phyloP scores from a whole-genome alignment of 2,113 vertebrate species.

The Motacilla tschutschensis region DNA sequence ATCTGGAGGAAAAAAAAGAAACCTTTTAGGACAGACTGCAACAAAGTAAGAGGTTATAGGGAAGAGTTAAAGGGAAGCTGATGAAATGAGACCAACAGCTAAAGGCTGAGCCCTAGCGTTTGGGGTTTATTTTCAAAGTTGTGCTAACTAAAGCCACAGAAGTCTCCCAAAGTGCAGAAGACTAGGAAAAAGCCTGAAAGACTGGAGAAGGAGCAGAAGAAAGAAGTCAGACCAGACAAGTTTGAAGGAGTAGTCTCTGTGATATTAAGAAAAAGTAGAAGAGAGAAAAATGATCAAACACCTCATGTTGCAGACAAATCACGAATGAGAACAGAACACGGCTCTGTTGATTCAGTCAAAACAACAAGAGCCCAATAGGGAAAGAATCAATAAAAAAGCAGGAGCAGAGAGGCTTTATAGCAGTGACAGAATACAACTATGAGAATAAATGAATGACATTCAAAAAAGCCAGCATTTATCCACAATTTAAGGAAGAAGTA shows the following conservation, averaged over 20 bases:
- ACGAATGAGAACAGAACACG: not conserved
- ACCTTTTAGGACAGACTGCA: not conserved
- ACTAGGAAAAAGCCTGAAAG: not conserved
- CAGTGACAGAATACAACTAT: not conserved
- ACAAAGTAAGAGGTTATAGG: not conserved
- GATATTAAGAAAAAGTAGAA: not conserved
- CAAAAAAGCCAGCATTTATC: not conserved
- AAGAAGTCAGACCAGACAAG: not conserved
- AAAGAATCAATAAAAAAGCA: constrained; percentile 41
- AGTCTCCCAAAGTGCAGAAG: not conserved
- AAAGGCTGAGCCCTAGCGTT: not conserved
- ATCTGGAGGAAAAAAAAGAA: not conserved
- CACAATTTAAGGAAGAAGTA: not conserved
- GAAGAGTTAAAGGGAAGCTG: not conserved
- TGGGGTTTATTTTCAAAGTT: not conserved
- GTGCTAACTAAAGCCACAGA: not conserved
- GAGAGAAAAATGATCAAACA: not conserved
- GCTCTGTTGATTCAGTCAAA: constrained; percentile 26
- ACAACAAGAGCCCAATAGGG: not conserved
- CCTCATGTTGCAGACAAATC: not conserved
- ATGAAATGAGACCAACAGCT: not conserved
- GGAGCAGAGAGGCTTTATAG: not conserved
- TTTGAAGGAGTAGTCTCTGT: not conserved
- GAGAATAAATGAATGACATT: not conserved
- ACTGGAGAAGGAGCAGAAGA: not conserved